Evolutionary conservation across 2,888 invertebrate species (phyloP).

Genomic region (Ptilodon capucinus): DNA sequence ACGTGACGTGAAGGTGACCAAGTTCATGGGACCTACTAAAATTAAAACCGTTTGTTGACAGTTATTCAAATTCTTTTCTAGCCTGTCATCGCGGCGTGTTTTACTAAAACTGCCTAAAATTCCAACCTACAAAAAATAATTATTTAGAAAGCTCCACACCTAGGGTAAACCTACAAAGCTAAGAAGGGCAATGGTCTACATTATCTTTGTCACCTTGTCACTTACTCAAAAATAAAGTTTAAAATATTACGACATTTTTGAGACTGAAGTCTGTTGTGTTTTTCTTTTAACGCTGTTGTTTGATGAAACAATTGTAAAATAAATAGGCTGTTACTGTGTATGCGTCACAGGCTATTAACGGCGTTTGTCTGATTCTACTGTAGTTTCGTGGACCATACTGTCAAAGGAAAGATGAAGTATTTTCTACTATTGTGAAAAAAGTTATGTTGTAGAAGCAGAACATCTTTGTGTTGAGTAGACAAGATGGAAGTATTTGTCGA

Average conservation of each 20-base stretch:
- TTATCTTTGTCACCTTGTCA: conserved; percentile 3
- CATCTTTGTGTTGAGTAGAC: too few species aligned
- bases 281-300: not conserved
- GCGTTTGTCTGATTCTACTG: not conserved
- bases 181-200: conserved; percentile 12
- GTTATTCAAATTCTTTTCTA: not conserved
- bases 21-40: too few species aligned
- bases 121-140: not conserved
- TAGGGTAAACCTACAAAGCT: conserved; percentile 9
- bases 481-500: too few species aligned
- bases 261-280: not conserved
- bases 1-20: too few species aligned
- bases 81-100: not conserved
- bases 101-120: not conserved
- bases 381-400: not conserved
- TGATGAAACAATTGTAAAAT: not conserved
- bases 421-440: too few species aligned
- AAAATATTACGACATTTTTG: not conserved
- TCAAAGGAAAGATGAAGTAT: too few species aligned
- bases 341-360: not conserved
- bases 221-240: not conserved
- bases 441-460: too few species aligned
- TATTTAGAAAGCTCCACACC: not conserved
- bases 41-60: too few species aligned
- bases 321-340: not conserved